These are phyloP conservation scores for Callimorpha dominula DNA, from an alignment of 2,888 invertebrate genomes.

Conservation along the genomic window DNA sequence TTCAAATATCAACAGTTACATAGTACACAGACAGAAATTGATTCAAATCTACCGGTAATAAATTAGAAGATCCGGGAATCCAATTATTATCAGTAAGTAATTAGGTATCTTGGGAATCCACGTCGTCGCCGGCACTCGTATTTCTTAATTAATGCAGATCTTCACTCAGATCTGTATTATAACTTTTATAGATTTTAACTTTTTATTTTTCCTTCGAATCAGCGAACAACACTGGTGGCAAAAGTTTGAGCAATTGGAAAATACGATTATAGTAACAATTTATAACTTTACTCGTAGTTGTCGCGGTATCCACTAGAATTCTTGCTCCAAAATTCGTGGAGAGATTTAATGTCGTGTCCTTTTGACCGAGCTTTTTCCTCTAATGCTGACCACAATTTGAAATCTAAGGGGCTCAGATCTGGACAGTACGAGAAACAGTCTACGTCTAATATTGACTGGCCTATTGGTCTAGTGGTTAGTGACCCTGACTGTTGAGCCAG, in stretches of 20 bases:
- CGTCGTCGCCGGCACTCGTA: conserved; percentile 36
- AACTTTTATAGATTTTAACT: conserved; percentile 4
- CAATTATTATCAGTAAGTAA: conserved; percentile 63
- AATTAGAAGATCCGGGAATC: conserved; percentile 57
- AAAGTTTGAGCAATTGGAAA: too few relatives aligned
- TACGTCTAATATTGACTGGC: not conserved
- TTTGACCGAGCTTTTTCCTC: not conserved
- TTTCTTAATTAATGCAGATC: conserved; percentile 53
- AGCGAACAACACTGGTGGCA: too few relatives aligned
- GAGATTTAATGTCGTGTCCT: not conserved
- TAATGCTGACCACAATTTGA: not conserved
- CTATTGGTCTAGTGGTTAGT: too few relatives aligned
- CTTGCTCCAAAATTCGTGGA: not conserved
- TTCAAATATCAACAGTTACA: conserved; percentile 31
- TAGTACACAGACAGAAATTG: conserved; percentile 35
- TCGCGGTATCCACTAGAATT: not conserved
- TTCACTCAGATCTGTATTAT: conserved; percentile 49
- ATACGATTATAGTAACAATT: too few relatives aligned
- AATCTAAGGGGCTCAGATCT: not conserved
- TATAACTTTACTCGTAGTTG: too few relatives aligned
- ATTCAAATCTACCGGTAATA: conserved; percentile 47
- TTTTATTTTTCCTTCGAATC: not conserved
- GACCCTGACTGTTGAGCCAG: too few relatives aligned
- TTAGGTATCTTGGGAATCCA: conserved; percentile 55
- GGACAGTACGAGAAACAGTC: not conserved